Evolutionary conservation across 2,113 vertebrate species (phyloP).

Genomic region (Mobula birostris): DNA sequence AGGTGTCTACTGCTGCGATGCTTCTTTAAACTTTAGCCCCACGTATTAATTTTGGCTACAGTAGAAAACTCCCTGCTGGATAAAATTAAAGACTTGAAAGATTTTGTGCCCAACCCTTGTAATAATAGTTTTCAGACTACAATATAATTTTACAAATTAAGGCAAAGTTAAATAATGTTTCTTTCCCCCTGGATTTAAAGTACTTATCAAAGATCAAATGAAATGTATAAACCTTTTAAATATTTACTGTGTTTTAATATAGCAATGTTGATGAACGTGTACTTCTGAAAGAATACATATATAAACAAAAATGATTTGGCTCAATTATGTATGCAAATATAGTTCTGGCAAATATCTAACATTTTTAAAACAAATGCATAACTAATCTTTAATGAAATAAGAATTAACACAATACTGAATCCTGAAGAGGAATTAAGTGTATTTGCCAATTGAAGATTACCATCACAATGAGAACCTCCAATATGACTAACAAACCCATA

Average conservation of each 20-base stretch:
- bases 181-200: slow-evolving; percentile 19
- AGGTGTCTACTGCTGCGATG: neutral
- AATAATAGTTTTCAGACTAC: slow-evolving; percentile 35
- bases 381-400: neutral
- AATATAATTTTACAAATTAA: slow-evolving; percentile 38
- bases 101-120: slow-evolving; percentile 17
- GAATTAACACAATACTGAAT: neutral
- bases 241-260: neutral
- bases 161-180: slow-evolving; percentile 1
- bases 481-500: neutral
- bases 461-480: neutral
- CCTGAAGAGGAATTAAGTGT: neutral
- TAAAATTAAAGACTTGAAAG: slow-evolving; percentile 35
- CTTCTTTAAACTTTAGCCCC: slow-evolving; percentile 5
- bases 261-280: neutral
- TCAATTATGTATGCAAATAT: neutral
- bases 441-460: neutral
- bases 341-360: neutral
- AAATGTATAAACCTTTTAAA: neutral
- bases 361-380: neutral
- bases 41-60: slow-evolving; percentile 30
- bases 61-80: slow-evolving; percentile 16
- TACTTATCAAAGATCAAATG: slow-evolving; percentile 7
- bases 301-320: neutral
- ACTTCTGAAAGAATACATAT: neutral